Conservation (phyloP, 37 sponge, comb jelly and placozoan genomes). For the Amphimedon queenslandica region DNA sequence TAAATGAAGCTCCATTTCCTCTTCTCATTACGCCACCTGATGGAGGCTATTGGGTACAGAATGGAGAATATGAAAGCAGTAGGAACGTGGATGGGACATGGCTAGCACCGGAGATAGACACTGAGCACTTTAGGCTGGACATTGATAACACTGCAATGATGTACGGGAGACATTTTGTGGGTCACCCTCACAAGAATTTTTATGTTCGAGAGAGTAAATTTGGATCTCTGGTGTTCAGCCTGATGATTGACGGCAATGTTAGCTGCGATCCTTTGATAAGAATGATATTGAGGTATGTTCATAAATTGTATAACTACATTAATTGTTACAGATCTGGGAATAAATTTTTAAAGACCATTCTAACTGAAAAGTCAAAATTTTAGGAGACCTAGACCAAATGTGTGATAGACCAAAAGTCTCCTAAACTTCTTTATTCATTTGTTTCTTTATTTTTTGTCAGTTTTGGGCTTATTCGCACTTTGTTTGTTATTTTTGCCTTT, state of each 20-base stretch:
- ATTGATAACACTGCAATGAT: conserved; percentile 29
- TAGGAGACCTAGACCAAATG: too few species aligned
- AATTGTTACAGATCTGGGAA: too few species aligned
- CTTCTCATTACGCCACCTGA: conserved; percentile 32
- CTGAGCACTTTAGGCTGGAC: conserved; percentile 53
- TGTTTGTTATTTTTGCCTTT: too few species aligned
- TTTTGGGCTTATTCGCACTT: too few species aligned
- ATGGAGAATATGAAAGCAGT: conserved; percentile 41
- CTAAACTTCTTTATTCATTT: too few species aligned
- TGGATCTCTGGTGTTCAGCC: conserved; percentile 38
- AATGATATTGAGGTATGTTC: conserved; percentile 22
- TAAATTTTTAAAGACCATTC: too few species aligned
- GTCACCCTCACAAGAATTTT: conserved; percentile 49
- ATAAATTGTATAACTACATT: too few species aligned
- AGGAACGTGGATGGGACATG: conserved; percentile 32
- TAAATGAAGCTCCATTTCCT: conserved; percentile 45
- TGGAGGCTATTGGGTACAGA: conserved; percentile 42
- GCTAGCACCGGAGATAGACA: conserved; percentile 60
- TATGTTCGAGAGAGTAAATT: conserved; percentile 21
- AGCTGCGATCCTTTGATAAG: conserved; percentile 17
- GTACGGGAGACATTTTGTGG: conserved; percentile 47
- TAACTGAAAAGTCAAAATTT: too few species aligned
- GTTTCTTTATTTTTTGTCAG: too few species aligned
- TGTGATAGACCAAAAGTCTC: too few species aligned
- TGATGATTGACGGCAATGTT: conserved; percentile 46